Conservation (phyloP, 2,797 vertebrate species). For the Percopsis omiscomaycus region DNA sequence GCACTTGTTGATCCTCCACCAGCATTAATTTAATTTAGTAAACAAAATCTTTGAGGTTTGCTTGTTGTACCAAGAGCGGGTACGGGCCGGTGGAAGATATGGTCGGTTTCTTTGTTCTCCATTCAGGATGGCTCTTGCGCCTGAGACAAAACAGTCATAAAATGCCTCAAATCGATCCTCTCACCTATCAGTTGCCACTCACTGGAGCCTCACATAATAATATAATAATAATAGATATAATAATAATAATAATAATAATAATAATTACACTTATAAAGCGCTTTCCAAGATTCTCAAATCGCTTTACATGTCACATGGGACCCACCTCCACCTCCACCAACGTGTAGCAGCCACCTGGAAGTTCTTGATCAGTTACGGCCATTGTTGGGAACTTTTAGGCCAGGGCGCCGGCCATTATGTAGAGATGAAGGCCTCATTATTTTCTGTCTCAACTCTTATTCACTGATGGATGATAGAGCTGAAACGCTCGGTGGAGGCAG, state of each 20-base stretch:
- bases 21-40: conserved; percentile 46
- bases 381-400: too few relatives aligned
- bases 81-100: neutral
- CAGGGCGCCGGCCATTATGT: too few relatives aligned
- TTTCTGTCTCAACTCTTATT: conserved; percentile 17
- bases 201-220: neutral
- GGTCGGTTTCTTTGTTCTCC: conserved; percentile 10
- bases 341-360: too few relatives aligned
- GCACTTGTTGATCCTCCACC: conserved; percentile 36
- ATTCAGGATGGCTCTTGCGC: neutral
- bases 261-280: too few relatives aligned
- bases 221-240: too few relatives aligned
- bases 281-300: too few relatives aligned
- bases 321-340: too few relatives aligned
- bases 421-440: conserved; percentile 16
- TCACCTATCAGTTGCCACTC: conserved; percentile 1
- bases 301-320: too few relatives aligned
- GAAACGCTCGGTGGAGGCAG: neutral
- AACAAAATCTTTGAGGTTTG: conserved; percentile 35
- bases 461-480: neutral
- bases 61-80: conserved; percentile 10
- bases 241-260: neutral
- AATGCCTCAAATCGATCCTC: neutral
- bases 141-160: neutral
- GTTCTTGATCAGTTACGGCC: too few relatives aligned